Evolutionary conservation across 2,888 invertebrate species (phyloP).

Genomic region (Tolmerus cingulatus): DNA sequence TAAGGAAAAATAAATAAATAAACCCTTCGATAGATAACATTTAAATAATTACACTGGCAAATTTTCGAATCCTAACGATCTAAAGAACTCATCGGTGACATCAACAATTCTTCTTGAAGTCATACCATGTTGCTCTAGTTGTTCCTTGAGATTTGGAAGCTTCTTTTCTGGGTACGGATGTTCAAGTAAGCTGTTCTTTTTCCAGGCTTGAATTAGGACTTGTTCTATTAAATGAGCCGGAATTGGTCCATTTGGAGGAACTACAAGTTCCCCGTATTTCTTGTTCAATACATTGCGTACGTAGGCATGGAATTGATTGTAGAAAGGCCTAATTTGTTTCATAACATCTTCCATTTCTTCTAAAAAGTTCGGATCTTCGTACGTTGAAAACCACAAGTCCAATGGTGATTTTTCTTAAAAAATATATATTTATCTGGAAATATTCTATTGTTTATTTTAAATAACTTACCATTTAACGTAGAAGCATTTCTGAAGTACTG

Average conservation of each 20-base stretch:
- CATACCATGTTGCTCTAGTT: constrained; percentile 52
- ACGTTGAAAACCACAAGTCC: constrained; percentile 57
- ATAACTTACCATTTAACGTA: constrained; percentile 51
- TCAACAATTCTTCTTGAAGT: constrained; percentile 56
- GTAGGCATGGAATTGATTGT: constrained; percentile 83
- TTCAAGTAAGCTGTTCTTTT: constrained; percentile 64
- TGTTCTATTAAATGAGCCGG: constrained; percentile 78
- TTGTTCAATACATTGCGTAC: constrained; percentile 73
- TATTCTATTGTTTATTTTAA: neutral
- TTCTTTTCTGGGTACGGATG: constrained; percentile 76
- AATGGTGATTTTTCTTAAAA: constrained; percentile 48
- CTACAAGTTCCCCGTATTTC: constrained; percentile 71
- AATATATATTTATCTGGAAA: neutral
- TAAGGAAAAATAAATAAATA: neutral
- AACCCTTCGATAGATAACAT: neutral
- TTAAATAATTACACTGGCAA: neutral
- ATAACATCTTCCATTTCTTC: constrained; percentile 63
- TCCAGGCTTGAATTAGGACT: constrained; percentile 59
- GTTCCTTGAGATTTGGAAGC: constrained; percentile 73
- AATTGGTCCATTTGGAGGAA: constrained; percentile 73
- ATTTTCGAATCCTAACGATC: constrained; percentile 54
- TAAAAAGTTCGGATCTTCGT: constrained; percentile 56
- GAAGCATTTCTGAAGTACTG: constrained; percentile 58
- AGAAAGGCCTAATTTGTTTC: constrained; percentile 80
- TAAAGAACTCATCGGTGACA: constrained; percentile 57